Evolutionary conservation across 2,797 vertebrate species (phyloP), one percentile per base, ranked within the genome.

Genomic region (Tenualosa ilisha): DNA sequence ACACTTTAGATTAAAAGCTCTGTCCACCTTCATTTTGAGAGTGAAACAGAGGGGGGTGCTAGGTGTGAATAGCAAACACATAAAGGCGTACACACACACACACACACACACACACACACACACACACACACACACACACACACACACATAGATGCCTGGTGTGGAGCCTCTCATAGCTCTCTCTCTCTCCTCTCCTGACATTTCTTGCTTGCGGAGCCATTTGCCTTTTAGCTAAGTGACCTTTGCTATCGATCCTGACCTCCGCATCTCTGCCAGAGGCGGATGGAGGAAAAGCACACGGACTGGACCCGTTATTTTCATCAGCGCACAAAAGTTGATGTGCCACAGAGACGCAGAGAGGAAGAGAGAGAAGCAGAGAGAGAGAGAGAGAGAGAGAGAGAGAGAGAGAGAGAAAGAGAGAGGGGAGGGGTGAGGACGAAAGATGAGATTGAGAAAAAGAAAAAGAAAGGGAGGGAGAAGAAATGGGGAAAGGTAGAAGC

Each of bases 221-320:
- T 89, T 88, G 88, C 89, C 90, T 92, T 91, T 91, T 88, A 91
- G 83, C 86, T 83, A 56, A 59, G 51, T 91, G 90, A 91, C 89
- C 87, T 91, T 91, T 90, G 85, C 83, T 92, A 91, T 92, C 86
- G 92, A 92, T 92, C 90, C 84, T 83, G 86, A 91, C 90, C 88
- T 89, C 81, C 86, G 83, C 72, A 83, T 88, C 84, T 84, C 81
- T 72, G 31, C 65, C 65, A 72, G n/a, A 15, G 65, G 65, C 86
- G 56, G 83, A 46, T 61, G 82, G 81, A 85, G 90, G 88, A 24
- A 81, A 85, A 88, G 88, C 79, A 88, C 22, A 37, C 15, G 51
- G 85, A 87, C 89, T 86, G 84, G 56, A 84, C 50, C 8, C 82
- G 84, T 89, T 88, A 88, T 90, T 90, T 89, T 88, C 85, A 87